These are phyloP conservation scores for Hecatera dysodea DNA, from an alignment of 2,888 invertebrate species.

Conservation along the genomic window DNA sequence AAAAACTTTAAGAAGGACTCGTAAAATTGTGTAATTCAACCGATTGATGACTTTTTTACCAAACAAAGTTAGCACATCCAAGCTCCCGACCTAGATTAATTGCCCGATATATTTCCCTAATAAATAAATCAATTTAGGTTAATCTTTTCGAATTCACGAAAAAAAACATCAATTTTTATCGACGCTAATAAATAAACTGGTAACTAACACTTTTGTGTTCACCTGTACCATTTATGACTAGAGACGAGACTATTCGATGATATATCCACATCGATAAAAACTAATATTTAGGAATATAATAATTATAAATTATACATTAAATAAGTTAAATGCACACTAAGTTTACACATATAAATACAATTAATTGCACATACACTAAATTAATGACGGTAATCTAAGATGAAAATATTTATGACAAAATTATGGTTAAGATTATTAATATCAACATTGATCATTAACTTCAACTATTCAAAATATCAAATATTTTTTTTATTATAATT, in stretches of 20 bases:
- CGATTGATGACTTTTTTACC: constrained; percentile 42
- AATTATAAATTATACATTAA: constrained; percentile 74
- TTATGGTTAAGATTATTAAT: constrained; percentile 79
- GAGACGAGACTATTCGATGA: constrained; percentile 45
- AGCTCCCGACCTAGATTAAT: constrained; percentile 72
- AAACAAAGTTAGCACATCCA: constrained; percentile 67
- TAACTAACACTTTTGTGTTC: constrained; percentile 28
- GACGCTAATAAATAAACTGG: constrained; percentile 47
- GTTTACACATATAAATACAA: constrained; percentile 84
- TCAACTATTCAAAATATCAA: constrained; percentile 77
- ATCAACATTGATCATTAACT: constrained; percentile 72
- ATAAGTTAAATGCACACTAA: constrained; percentile 85
- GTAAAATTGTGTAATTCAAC: constrained; percentile 55
- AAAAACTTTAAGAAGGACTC: constrained; percentile 57
- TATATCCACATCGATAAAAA: constrained; percentile 61
- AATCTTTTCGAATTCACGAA: constrained; percentile 58
- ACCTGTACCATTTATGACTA: constrained; percentile 56
- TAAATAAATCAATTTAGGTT: constrained; percentile 88
- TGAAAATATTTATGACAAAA: constrained; percentile 81
- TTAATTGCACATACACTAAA: constrained; percentile 89
- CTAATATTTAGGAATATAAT: constrained; percentile 66
- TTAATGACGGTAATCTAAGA: constrained; percentile 83
- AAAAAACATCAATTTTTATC: constrained; percentile 57
- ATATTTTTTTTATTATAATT: constrained; percentile 70
- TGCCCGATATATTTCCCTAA: constrained; percentile 86